A percentile compares a stretch with the other conserved stretches of the same genome.
Evolutionary conservation across 2,113 vertebrate species (phyloP).

Genomic region (Cinclus cinclus): DNA sequence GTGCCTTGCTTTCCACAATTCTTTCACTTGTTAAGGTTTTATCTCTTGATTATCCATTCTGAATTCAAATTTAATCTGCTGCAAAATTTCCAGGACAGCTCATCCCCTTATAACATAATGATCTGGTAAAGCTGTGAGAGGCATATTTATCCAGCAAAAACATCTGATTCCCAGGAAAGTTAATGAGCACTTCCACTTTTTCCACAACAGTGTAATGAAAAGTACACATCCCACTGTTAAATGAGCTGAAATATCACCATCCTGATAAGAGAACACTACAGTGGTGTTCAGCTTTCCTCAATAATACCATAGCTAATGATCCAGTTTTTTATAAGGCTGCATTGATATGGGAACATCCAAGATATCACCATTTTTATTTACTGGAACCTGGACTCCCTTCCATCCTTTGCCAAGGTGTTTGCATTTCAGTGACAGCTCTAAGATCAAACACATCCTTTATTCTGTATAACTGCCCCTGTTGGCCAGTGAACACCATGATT

Average conservation of each 20-base stretch:
- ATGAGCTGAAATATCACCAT: not conserved
- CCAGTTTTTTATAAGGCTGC: not conserved
- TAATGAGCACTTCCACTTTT: constrained; percentile 12
- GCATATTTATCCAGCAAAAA: constrained; percentile 1
- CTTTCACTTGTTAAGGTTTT: not conserved
- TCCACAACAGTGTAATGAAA: not conserved
- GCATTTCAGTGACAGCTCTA: not conserved
- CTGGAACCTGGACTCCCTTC: not conserved
- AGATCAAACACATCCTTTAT: not conserved
- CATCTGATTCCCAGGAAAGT: not conserved
- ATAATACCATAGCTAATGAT: not conserved
- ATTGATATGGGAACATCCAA: not conserved
- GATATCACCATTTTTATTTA: not conserved
- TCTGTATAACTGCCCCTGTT: not conserved
- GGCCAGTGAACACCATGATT: not conserved
- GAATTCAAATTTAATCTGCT: constrained; percentile 3
- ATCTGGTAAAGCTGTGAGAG: not conserved
- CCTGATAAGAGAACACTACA: not conserved
- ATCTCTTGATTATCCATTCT: not conserved
- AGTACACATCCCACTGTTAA: constrained; percentile 16
- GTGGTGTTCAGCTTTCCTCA: not conserved
- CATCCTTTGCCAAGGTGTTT: not conserved
- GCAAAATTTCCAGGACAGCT: not conserved
- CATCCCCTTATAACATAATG: not conserved
- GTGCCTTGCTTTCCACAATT: not conserved